A percentile compares a stretch with the other conserved stretches of the same genome.
These are phyloP conservation scores for Philaethria dido DNA, from an alignment of 2,888 invertebrate species.

Conservation along the genomic window DNA sequence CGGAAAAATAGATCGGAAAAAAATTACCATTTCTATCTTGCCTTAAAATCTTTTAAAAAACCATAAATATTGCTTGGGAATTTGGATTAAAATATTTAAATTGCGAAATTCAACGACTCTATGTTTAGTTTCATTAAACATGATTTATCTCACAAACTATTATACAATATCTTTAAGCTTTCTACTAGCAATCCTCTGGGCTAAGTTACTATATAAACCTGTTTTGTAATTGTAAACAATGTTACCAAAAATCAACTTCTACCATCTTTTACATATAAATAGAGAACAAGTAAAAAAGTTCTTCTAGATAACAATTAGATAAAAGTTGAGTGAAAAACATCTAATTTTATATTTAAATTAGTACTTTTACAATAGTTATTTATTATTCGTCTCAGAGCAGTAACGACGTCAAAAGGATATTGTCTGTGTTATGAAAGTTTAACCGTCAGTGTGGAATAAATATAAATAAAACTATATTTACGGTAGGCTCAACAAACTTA, in stretches of 20 bases:
- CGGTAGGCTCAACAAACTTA: slow-evolving; percentile 13
- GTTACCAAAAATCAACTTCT: too few relatives aligned
- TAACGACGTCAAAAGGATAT: neutral
- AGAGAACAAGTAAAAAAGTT: neutral
- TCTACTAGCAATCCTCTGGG: too few relatives aligned
- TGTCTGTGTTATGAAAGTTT: neutral
- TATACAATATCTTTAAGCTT: too few relatives aligned
- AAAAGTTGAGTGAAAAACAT: neutral
- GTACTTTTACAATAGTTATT: neutral
- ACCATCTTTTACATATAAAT: neutral
- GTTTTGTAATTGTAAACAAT: too few relatives aligned
- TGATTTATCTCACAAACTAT: too few relatives aligned
- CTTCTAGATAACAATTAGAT: neutral
- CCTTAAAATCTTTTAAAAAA: too few relatives aligned
- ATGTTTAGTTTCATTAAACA: too few relatives aligned
- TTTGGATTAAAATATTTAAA: neutral
- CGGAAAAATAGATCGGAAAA: too few relatives aligned
- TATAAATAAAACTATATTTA: slow-evolving; percentile 28
- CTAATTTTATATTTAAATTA: slow-evolving; percentile 10
- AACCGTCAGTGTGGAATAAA: slow-evolving; percentile 4
- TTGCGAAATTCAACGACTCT: too few relatives aligned
- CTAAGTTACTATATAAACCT: too few relatives aligned
- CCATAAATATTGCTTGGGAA: neutral
- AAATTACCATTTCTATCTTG: too few relatives aligned
- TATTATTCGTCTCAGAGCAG: neutral